Evolutionary conservation across 2,797 vertebrate species (phyloP).

Genomic region (Sebastolobus altivelis): DNA sequence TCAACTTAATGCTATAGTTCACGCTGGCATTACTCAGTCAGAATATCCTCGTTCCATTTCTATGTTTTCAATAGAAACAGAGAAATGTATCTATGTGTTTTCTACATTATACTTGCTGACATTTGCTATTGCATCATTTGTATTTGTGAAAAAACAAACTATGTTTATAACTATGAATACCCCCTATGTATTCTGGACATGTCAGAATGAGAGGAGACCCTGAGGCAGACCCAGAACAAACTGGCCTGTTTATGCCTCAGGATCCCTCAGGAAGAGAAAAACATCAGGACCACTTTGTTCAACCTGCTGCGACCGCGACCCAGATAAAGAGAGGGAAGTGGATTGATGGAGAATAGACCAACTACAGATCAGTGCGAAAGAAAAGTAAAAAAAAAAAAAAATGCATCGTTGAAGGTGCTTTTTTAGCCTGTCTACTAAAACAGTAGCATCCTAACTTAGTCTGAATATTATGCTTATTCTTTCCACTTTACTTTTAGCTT

Average conservation of each 20-base stretch:
- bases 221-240: neutral
- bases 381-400: conserved; percentile 10
- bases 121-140: neutral
- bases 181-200: neutral
- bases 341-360: neutral
- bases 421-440: neutral
- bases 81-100: neutral
- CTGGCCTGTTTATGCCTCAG: neutral
- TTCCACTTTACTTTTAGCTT: neutral
- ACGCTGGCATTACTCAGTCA: neutral
- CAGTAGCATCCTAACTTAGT: neutral
- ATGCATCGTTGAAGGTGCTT: neutral
- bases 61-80: neutral
- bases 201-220: neutral
- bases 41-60: neutral
- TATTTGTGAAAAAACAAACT: neutral
- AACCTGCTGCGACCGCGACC: conserved; percentile 5
- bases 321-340: neutral
- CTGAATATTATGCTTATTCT: neutral
- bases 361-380: neutral
- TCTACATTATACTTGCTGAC: neutral
- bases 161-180: too few relatives aligned
- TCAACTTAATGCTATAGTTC: neutral
- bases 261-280: conserved; percentile 3
- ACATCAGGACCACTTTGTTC: conserved; percentile 12